Percentiles rank a stretch among this genome's conserved stretches.
phyloP scores from a whole-genome alignment of 2,888 invertebrate genomes.

The Xestoiulus laeticollis region DNA sequence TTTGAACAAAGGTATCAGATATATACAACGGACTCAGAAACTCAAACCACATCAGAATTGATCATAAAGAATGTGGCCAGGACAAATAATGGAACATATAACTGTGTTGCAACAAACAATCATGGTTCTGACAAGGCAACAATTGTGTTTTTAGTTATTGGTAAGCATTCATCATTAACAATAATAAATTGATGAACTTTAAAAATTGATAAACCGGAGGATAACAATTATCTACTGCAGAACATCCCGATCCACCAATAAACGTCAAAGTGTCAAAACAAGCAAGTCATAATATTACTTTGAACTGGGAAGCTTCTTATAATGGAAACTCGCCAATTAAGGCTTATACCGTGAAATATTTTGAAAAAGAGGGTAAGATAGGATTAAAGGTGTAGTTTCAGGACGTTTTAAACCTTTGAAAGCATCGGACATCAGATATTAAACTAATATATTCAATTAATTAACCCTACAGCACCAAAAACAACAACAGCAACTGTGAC shows the following conservation, averaged over 20 bases:
- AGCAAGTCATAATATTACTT: neutral
- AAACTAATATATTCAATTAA: neutral
- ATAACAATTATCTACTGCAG: too few species aligned
- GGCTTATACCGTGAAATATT: conserved; percentile 76
- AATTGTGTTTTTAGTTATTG: neutral
- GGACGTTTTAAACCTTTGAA: neutral
- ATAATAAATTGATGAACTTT: too few species aligned
- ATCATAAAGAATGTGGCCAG: conserved; percentile 51
- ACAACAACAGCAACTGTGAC: neutral
- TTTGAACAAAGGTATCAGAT: neutral
- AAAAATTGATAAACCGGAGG: too few species aligned
- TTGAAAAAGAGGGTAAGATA: conserved; percentile 1
- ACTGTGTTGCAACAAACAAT: conserved; percentile 52
- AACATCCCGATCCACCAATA: neutral
- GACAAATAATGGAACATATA: conserved; percentile 54
- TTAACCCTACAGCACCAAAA: too few species aligned
- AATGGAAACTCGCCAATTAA: conserved; percentile 90
- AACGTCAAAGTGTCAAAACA: neutral
- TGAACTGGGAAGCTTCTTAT: conserved; percentile 84
- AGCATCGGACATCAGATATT: too few species aligned
- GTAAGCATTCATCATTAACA: too few species aligned
- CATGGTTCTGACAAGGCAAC: conserved; percentile 48
- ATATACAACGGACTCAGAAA: neutral
- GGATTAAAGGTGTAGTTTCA: neutral
- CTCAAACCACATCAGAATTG: conserved; percentile 38